Conservation (phyloP, 2,113 vertebrate genomes). For the Arothron firmamentum region DNA sequence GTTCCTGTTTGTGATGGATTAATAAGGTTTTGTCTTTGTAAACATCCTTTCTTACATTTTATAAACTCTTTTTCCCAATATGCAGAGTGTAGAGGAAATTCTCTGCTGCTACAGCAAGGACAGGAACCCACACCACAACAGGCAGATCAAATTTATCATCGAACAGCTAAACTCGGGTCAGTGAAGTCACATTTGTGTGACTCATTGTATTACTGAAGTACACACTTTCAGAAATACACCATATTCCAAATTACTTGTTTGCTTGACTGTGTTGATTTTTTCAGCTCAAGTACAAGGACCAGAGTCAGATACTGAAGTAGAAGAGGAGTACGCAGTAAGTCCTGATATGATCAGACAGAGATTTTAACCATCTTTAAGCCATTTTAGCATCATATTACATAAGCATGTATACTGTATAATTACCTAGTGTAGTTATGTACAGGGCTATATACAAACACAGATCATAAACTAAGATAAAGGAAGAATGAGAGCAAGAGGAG, state of each 20-base stretch:
- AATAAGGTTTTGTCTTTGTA: background rate
- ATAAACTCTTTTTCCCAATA: too few species aligned
- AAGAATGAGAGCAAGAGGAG: constrained; percentile 4
- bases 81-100: constrained; percentile 92
- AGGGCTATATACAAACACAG: background rate
- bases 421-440: too few species aligned
- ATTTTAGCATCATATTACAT: background rate
- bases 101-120: constrained; percentile 88
- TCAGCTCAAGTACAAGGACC: constrained; percentile 80
- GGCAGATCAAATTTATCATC: constrained; percentile 92
- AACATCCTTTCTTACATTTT: background rate
- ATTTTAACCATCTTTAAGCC: background rate
- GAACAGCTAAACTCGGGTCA: constrained; percentile 90
- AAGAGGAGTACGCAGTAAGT: constrained; percentile 88
- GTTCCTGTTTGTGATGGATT: background rate
- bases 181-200: constrained; percentile 4
- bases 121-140: constrained; percentile 83
- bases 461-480: background rate
- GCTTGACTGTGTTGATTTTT: background rate
- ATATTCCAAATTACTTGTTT: background rate
- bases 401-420: background rate
- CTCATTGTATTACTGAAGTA: background rate
- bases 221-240: background rate
- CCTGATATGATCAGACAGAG: background rate
- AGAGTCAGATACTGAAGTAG: constrained; percentile 91